Conservation (phyloP, 2,888 invertebrate genomes). For the Tortrix viridana region DNA sequence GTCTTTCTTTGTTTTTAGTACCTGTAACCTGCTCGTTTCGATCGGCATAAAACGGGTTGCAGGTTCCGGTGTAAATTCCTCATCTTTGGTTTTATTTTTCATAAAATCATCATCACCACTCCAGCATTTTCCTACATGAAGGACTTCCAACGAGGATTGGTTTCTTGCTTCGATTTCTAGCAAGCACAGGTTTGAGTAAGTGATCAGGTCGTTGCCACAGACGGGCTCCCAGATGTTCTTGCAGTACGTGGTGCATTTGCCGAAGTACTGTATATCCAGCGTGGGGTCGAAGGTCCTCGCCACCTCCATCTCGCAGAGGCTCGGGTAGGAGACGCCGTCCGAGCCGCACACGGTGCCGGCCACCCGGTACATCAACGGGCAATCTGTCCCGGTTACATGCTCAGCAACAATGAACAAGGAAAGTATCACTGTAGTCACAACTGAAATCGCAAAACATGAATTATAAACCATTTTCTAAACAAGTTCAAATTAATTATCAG, state of each 20-base stretch:
- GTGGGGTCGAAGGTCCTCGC: constrained; percentile 39
- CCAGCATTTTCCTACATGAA: background rate
- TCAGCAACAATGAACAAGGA: constrained; percentile 2
- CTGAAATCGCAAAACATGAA: constrained; percentile 3
- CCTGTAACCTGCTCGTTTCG: too few species aligned
- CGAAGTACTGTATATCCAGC: constrained; percentile 37
- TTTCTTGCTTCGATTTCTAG: background rate
- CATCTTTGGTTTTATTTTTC: too few species aligned
- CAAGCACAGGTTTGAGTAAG: constrained; percentile 2
- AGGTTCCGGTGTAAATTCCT: too few species aligned
- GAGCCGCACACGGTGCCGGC: constrained; percentile 44
- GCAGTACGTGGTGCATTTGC: constrained; percentile 43
- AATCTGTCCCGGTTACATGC: constrained; percentile 8
- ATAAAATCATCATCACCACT: background rate
- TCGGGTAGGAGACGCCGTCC: constrained; percentile 43
- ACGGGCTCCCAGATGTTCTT: constrained; percentile 15
- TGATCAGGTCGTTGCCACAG: constrained; percentile 3
- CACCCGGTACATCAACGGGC: constrained; percentile 3
- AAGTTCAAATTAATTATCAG: constrained; percentile 13
- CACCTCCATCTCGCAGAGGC: constrained; percentile 45
- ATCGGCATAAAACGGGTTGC: too few species aligned
- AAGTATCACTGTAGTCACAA: constrained; percentile 23
- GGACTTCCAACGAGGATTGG: background rate
- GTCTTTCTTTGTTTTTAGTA: too few species aligned
- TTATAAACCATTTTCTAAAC: background rate